phyloP scores from a whole-genome alignment of 92 coral and sea anemone species.

The Pocillopora meandrina region DNA sequence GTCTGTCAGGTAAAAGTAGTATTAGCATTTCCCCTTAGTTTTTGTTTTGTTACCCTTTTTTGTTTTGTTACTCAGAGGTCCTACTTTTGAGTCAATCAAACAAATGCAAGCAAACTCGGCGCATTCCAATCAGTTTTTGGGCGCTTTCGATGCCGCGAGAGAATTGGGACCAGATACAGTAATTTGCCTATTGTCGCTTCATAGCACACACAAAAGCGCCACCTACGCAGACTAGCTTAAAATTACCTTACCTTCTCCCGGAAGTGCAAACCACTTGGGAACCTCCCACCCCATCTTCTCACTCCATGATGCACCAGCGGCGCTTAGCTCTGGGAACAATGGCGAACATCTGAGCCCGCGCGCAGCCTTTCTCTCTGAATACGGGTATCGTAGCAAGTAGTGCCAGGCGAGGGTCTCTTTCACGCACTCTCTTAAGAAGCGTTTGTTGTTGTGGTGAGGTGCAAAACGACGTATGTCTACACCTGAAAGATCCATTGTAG shows the following conservation, averaged over 20 bases:
- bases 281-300: conserved; percentile 91
- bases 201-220: too few relatives aligned
- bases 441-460: conserved; percentile 85
- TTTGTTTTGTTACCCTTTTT: too few relatives aligned
- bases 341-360: conserved; percentile 78
- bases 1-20: too few relatives aligned
- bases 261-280: conserved; percentile 69
- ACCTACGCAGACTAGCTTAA: background rate
- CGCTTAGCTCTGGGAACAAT: conserved; percentile 57
- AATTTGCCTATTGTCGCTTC: too few relatives aligned
- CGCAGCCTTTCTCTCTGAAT: conserved; percentile 65
- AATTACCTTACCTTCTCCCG: conserved; percentile 52
- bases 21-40: too few relatives aligned
- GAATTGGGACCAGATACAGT: too few relatives aligned
- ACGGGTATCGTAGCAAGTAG: conserved; percentile 69
- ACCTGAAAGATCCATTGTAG: conserved; percentile 85
- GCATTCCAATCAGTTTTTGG: too few relatives aligned
- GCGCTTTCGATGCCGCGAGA: too few relatives aligned
- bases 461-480: conserved; percentile 94
- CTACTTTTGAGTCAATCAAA: too few relatives aligned
- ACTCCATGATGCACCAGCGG: conserved; percentile 88
- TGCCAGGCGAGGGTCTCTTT: conserved; percentile 82
- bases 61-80: too few relatives aligned
- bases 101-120: too few relatives aligned
- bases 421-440: conserved; percentile 83